Percentiles rank a stretch among this genome's conserved stretches.
phyloP scores from a whole-genome alignment of 2,113 vertebrate genomes.

The Sardina pilchardus region DNA sequence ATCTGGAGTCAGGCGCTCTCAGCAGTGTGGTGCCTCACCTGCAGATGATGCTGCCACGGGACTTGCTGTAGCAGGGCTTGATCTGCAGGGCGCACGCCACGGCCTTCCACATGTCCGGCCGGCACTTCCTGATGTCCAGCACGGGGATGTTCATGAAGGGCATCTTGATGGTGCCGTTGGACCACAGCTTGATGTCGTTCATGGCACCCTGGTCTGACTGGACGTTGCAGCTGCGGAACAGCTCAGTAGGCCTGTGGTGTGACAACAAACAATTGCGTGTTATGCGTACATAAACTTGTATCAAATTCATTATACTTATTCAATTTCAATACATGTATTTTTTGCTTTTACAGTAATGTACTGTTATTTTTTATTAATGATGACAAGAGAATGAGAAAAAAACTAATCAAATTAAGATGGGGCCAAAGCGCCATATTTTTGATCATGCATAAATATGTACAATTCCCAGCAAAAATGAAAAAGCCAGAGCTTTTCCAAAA shows the following conservation, averaged over 20 bases:
- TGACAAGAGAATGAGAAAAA: background rate
- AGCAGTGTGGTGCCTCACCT: slow-evolving; percentile 71
- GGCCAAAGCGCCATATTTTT: background rate
- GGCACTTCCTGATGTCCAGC: slow-evolving; percentile 92
- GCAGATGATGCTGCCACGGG: slow-evolving; percentile 94
- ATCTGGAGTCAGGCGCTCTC: background rate
- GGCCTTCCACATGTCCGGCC: slow-evolving; percentile 96
- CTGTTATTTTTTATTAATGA: background rate
- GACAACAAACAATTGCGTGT: slow-evolving; percentile 6
- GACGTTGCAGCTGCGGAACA: slow-evolving; percentile 94
- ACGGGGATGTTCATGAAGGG: slow-evolving; percentile 97
- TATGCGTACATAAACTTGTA: background rate
- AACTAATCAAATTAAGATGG: background rate
- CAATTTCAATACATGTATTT: background rate
- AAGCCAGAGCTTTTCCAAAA: background rate
- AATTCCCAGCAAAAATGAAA: background rate
- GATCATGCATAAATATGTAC: background rate
- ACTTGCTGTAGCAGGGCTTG: slow-evolving; percentile 96
- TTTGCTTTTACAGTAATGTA: background rate
- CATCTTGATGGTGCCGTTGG: slow-evolving; percentile 97
- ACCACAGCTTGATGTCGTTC: slow-evolving; percentile 98
- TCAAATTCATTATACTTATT: background rate
- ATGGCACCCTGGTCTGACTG: slow-evolving; percentile 97
- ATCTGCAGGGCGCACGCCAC: slow-evolving; percentile 95
- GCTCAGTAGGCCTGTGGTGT: slow-evolving; percentile 86